Evolutionary conservation across 2,888 invertebrate genomes (phyloP), one percentile per base, ranked within the genome.

Genomic region (Megaustenia siamemsis): DNA sequence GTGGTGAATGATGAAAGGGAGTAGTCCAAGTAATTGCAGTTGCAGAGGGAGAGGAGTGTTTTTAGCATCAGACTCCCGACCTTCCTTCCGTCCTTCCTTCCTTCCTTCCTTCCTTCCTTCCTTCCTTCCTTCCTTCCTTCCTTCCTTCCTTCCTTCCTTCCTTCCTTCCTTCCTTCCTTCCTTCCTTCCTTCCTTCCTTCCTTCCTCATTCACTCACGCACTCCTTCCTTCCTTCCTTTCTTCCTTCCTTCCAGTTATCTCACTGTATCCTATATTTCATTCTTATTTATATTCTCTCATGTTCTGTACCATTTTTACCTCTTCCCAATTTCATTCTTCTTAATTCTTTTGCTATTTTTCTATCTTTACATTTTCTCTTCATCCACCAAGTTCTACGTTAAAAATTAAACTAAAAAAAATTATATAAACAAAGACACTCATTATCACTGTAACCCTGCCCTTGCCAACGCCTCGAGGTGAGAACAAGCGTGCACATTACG

Each of bases 291-390:
- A 15, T 28, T 76, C 49, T 76, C 12, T 49, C 35, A 28, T 24
- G 32, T 12, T 53, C n/a, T n/a, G 38, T 35, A 24, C n/a, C 12
- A 8, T n/a, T 63, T 40, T 60, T 38, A 15, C 56, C 60, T 32
- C 60, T 53, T 60, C 24, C 56, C 24, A 4, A 24, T 35, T 35
- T n/a, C 40, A n/a, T 40, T 63, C 78, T 60, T 38, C 53, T 28
- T 78, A 10, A 60, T 63, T 78, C 63, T 78, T 53, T 15, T 63
- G 6, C 78, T 12, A 6, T 71, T 24, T 78, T 24, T 78, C 60
- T 38, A 18, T 43, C n/a, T 21, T 40, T 78, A 60, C 38, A 15
- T 45, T 24, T n/a, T 24, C 21, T 18, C 21, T 56, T n/a, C n/a
- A 24, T 56, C 56, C n/a, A 24, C 45, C 6, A 45, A 45, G 6